Percentiles rank a stretch among this genome's conserved stretches.
Conservation (phyloP, 2,888 invertebrate species). For the Saturnia pavonia region DNA sequence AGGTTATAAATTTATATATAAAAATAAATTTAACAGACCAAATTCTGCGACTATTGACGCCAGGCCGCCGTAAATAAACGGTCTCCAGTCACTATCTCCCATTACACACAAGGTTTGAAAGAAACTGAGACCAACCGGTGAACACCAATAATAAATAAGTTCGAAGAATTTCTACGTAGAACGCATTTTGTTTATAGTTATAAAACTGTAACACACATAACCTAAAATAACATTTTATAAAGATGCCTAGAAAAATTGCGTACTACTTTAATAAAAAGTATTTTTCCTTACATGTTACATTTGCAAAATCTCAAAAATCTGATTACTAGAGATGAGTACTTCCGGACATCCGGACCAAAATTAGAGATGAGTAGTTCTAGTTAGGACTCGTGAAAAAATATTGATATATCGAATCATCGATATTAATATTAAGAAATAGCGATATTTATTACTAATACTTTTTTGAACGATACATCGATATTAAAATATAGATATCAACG, state of each 20-base stretch:
- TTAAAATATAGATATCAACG: too few species aligned
- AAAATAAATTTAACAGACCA: constrained; percentile 82
- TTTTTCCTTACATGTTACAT: neutral
- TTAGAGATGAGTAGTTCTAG: too few species aligned
- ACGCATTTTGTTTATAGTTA: constrained; percentile 15
- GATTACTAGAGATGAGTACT: too few species aligned
- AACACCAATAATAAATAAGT: constrained; percentile 13
- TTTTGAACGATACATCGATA: too few species aligned
- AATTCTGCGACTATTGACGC: constrained; percentile 97
- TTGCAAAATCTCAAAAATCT: too few species aligned
- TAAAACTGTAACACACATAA: neutral
- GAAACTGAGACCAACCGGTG: constrained; percentile 27
- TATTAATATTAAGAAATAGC: too few species aligned
- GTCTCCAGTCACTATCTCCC: constrained; percentile 93
- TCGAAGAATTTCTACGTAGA: constrained; percentile 6
- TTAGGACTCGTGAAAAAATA: too few species aligned
- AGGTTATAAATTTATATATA: constrained; percentile 27
- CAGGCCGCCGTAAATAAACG: constrained; percentile 96
- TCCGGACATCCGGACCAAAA: too few species aligned
- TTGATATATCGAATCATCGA: too few species aligned
- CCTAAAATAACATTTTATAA: neutral
- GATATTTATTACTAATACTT: too few species aligned
- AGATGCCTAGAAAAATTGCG: neutral
- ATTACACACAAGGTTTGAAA: constrained; percentile 73
- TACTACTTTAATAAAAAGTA: neutral